phyloP scores from a whole-genome alignment of 2,888 invertebrate genomes.

The Schizaphis graminum region DNA sequence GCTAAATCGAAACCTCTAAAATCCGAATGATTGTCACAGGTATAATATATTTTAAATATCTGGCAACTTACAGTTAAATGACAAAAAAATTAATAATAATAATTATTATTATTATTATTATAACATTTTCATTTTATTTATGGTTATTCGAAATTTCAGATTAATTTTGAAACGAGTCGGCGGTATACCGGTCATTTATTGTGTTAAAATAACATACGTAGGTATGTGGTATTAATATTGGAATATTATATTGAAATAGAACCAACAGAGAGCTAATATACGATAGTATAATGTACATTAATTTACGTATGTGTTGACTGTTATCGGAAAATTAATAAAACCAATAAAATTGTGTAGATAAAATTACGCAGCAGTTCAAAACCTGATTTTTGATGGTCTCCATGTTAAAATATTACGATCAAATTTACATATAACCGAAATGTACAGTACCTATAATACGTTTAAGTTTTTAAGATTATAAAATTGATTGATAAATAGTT shows the following conservation, averaged over 20 bases:
- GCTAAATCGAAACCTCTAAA: not conserved
- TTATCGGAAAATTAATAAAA: not conserved
- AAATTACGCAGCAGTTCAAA: not conserved
- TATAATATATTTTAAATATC: not conserved
- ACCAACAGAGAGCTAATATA: too few species aligned
- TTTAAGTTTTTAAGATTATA: not conserved
- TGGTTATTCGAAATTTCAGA: not conserved
- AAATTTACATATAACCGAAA: not conserved
- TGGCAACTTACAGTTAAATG: not conserved
- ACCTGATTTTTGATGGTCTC: not conserved
- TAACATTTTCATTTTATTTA: not conserved
- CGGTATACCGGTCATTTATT: not conserved
- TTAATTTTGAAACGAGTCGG: not conserved
- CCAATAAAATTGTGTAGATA: not conserved
- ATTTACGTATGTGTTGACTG: too few species aligned
- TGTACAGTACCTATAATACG: not conserved
- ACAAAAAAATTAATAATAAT: not conserved
- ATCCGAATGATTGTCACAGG: not conserved
- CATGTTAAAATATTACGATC: not conserved
- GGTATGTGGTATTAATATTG: too few species aligned
- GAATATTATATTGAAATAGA: too few species aligned
- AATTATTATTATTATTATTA: not conserved
- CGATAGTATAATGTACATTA: too few species aligned
- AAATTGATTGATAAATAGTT: not conserved
- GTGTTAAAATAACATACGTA: too few species aligned